Percentiles rank a stretch among this genome's conserved stretches.
Evolutionary conservation across 2,797 vertebrate species (phyloP).

Genomic region (Eospalax fontanierii): DNA sequence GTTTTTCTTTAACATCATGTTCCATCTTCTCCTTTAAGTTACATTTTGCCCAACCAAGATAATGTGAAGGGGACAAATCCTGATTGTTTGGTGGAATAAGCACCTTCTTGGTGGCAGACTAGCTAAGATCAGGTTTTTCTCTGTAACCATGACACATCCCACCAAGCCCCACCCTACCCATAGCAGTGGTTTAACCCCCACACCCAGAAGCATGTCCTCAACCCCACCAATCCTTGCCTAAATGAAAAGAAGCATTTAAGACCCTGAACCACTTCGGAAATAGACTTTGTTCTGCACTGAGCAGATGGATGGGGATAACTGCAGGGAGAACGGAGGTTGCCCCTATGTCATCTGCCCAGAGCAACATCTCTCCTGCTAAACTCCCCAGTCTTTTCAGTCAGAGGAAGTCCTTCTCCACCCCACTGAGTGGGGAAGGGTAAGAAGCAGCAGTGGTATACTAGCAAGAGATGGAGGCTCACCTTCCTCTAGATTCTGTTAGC

Average conservation of each 20-base stretch:
- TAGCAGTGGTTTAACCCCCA: rapidly evolving
- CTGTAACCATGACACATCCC: neutral
- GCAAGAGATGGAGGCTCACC: neutral
- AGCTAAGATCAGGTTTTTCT: neutral
- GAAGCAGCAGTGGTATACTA: no score
- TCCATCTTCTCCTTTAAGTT: neutral
- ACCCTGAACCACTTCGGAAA: neutral
- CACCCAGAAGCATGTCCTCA: neutral
- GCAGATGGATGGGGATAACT: neutral
- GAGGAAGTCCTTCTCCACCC: neutral
- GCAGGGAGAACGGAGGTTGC: neutral
- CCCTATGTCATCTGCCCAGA: neutral
- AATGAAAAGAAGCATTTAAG: neutral
- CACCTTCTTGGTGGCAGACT: neutral
- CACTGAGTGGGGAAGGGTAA: no score
- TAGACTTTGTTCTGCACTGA: rapidly evolving
- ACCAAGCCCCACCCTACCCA: neutral
- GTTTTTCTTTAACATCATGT: neutral
- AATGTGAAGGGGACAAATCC: neutral
- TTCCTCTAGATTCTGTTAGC: neutral
- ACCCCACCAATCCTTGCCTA: rapidly evolving
- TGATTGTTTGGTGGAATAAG: neutral
- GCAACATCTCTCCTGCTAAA: neutral
- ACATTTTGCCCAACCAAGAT: neutral
- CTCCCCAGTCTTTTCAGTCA: neutral